Conservation (phyloP, 2,797 vertebrate genomes). For the Rhabdophis nuchalis region DNA sequence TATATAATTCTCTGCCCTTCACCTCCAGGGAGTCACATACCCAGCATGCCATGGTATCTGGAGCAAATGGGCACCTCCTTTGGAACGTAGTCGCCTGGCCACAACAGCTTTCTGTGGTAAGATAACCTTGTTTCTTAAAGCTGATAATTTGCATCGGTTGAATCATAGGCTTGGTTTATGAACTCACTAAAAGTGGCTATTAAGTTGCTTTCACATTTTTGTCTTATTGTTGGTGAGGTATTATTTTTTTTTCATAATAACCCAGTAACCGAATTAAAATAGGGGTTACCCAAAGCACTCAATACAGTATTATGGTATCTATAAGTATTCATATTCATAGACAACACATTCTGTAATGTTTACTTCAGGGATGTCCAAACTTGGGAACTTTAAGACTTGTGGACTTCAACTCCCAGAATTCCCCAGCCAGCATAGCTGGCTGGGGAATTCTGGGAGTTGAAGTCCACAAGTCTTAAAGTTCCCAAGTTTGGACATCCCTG, state of each 20-base stretch:
- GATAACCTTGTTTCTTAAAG: slow-evolving; percentile 20
- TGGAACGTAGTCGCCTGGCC: slow-evolving; percentile 86
- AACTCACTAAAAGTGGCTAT: not conserved
- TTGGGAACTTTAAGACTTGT: too few relatives aligned
- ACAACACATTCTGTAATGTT: not conserved
- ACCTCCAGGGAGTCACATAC: slow-evolving; percentile 83
- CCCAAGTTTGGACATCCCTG: too few relatives aligned
- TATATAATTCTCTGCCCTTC: not conserved
- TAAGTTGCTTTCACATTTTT: not conserved
- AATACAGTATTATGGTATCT: not conserved
- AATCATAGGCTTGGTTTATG: not conserved
- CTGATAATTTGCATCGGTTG: not conserved
- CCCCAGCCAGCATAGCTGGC: too few relatives aligned
- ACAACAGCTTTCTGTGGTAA: slow-evolving; percentile 90
- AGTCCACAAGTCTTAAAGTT: too few relatives aligned
- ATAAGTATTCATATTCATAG: not conserved
- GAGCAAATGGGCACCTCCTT: slow-evolving; percentile 90
- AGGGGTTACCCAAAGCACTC: not conserved
- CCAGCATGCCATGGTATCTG: slow-evolving; percentile 91
- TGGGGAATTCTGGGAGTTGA: too few relatives aligned
- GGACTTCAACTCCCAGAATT: too few relatives aligned
- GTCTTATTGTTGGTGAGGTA: not conserved
- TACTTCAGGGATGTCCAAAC: too few relatives aligned
- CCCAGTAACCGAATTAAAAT: not conserved
- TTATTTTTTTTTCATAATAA: not conserved